Evolutionary conservation across 2,888 invertebrate species (phyloP).

Genomic region (Proisotoma minuta): DNA sequence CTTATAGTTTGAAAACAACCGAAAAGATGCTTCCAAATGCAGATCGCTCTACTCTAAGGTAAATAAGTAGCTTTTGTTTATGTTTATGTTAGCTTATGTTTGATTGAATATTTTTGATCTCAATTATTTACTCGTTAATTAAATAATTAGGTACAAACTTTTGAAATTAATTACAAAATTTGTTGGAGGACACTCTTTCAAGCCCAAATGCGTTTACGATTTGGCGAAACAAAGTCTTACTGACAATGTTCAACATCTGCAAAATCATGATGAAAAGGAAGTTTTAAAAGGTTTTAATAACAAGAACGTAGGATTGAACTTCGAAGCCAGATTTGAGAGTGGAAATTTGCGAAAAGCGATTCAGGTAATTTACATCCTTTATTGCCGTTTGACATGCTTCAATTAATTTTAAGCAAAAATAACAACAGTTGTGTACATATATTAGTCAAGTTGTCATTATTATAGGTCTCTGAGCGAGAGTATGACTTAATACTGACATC

Average conservation of each 20-base stretch:
- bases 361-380: slow-evolving; percentile 62
- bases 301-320: slow-evolving; percentile 56
- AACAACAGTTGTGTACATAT: too few species aligned
- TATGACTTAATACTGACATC: slow-evolving; percentile 78
- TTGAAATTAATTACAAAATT: slow-evolving; percentile 67
- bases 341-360: slow-evolving; percentile 78
- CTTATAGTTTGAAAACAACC: slow-evolving; percentile 22
- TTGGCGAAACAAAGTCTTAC: slow-evolving; percentile 49
- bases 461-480: slow-evolving; percentile 66
- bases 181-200: slow-evolving; percentile 59
- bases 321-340: slow-evolving; percentile 81
- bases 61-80: neutral
- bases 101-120: slow-evolving; percentile 20
- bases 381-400: neutral
- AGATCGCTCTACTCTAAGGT: slow-evolving; percentile 20
- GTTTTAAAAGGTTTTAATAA: slow-evolving; percentile 53
- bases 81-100: neutral
- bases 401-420: neutral
- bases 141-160: too few species aligned
- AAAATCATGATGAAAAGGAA: slow-evolving; percentile 57
- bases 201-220: slow-evolving; percentile 66
- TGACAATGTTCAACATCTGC: slow-evolving; percentile 49
- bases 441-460: neutral
- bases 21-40: slow-evolving; percentile 25
- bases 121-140: too few species aligned